A percentile compares a stretch with the other conserved stretches of the same genome.
Conservation (phyloP, 1,140 invertebrate species). For the Sinonovacula constricta region DNA sequence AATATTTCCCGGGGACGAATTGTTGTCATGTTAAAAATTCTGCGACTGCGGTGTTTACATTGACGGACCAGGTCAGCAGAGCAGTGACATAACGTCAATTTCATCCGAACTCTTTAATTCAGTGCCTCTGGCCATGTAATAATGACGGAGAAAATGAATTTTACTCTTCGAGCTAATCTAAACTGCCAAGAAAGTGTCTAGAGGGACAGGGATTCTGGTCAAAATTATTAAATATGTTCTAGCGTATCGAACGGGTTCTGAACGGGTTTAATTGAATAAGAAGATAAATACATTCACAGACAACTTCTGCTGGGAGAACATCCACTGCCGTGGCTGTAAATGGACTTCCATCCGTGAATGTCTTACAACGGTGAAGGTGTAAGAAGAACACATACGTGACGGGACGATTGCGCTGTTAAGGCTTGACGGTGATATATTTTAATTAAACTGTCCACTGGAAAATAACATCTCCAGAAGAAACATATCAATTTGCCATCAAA, state of each 20-base stretch:
- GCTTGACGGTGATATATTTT: too few species aligned
- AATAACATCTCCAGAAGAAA: too few species aligned
- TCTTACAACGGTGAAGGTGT: too few species aligned
- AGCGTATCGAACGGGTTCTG: neutral
- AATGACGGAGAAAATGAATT: neutral
- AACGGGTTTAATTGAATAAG: neutral
- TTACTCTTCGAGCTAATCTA: neutral
- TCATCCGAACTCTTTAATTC: neutral
- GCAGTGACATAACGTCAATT: neutral
- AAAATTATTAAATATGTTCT: neutral
- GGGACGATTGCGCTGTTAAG: too few species aligned
- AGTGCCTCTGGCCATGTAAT: neutral
- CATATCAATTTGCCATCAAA: too few species aligned
- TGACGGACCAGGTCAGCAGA: neutral
- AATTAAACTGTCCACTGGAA: too few species aligned
- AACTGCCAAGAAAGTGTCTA: neutral
- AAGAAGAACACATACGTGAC: too few species aligned
- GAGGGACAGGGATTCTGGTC: neutral
- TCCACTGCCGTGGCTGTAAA: too few species aligned
- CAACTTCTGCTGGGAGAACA: neutral
- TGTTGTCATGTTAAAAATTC: too few species aligned
- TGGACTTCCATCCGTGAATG: too few species aligned
- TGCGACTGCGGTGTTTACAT: too few species aligned
- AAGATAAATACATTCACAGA: neutral
- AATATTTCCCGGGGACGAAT: too few species aligned